These are phyloP conservation scores for Camelus dromedarius DNA, from an alignment of 2,113 vertebrate species.

Conservation along the genomic window DNA sequence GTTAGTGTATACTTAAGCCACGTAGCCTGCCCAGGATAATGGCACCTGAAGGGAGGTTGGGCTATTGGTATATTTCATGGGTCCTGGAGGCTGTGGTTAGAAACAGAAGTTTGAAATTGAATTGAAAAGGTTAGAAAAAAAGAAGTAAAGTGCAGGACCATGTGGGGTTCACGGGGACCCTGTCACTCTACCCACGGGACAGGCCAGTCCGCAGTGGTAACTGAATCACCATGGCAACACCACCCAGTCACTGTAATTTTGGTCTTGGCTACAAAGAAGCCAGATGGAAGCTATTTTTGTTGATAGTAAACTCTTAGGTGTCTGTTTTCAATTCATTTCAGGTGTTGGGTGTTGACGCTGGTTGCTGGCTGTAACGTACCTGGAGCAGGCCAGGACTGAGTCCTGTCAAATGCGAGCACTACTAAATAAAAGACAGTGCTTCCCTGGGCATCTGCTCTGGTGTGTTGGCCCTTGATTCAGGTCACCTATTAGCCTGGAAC, in stretches of 20 bases:
- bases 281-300: conserved; percentile 36
- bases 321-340: conserved; percentile 1
- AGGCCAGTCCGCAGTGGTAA: not conserved
- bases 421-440: not conserved
- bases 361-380: not conserved
- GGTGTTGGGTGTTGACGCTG: not conserved
- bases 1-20: not conserved
- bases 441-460: not conserved
- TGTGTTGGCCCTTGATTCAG: not conserved
- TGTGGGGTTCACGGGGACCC: not conserved
- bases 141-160: not conserved
- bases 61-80: not conserved
- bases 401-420: not conserved
- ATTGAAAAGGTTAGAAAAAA: not conserved
- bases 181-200: not conserved
- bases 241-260: not conserved
- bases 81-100: not conserved
- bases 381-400: not conserved
- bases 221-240: conserved; percentile 19
- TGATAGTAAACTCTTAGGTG: not conserved
- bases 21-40: not conserved
- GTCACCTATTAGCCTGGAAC: not conserved
- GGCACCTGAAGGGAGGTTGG: not conserved
- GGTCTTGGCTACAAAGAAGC: not conserved
- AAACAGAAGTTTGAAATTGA: conserved; percentile 8